Conservation (phyloP, 2,797 vertebrate species). For the Poeciliopsis infans region DNA sequence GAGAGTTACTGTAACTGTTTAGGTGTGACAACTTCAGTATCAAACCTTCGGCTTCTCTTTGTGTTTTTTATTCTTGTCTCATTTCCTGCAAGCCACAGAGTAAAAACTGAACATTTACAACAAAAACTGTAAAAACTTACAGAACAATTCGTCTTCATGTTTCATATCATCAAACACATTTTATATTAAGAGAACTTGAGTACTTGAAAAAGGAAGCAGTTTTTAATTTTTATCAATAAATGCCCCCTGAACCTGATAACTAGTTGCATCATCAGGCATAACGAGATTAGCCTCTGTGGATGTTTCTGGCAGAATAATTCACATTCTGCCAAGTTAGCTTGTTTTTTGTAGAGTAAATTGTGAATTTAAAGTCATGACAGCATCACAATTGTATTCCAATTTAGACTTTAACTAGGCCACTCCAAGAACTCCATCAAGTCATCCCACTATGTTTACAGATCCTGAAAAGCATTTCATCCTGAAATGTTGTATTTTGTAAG, state of each 20-base stretch:
- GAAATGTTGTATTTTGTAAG: too few species aligned
- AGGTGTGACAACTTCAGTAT: background rate
- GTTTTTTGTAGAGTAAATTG: background rate
- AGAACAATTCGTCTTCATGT: background rate
- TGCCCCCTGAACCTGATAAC: background rate
- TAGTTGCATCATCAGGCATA: background rate
- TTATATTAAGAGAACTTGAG: background rate
- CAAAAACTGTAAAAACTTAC: background rate
- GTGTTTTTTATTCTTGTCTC: background rate
- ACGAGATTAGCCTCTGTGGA: background rate
- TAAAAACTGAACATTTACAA: background rate
- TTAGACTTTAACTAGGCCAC: background rate
- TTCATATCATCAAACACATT: background rate
- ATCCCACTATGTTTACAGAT: too few species aligned
- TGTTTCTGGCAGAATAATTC: background rate
- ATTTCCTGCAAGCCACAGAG: background rate
- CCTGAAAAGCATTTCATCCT: too few species aligned
- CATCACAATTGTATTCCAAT: background rate
- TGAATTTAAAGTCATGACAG: background rate
- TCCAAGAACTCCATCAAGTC: background rate
- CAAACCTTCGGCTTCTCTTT: constrained; percentile 11
- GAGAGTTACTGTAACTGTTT: constrained; percentile 4
- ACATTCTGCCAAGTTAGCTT: background rate
- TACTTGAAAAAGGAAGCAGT: background rate
- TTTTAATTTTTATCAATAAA: background rate